Percentiles rank a stretch among this genome's conserved stretches.
phyloP scores from a whole-genome alignment of 2,113 vertebrate species.

The Sphaerodactylus townsendi region DNA sequence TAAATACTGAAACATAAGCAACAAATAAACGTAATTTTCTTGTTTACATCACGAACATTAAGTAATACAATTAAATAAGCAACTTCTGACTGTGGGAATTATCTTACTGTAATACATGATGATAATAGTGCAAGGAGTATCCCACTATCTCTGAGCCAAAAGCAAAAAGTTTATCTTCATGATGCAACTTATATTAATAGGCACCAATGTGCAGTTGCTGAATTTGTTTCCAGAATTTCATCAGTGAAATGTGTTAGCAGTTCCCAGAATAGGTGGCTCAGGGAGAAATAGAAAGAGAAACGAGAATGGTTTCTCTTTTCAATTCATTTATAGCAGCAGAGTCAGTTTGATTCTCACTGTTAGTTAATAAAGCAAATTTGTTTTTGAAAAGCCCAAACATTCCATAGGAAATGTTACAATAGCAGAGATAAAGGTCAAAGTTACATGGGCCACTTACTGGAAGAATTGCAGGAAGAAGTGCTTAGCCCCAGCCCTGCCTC shows the following conservation, averaged over 20 bases:
- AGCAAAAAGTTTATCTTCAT: background rate
- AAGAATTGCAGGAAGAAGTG: background rate
- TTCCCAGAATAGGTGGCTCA: background rate
- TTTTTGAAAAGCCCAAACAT: background rate
- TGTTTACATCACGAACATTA: background rate
- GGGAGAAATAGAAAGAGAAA: background rate
- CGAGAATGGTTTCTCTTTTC: background rate
- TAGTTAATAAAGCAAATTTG: background rate
- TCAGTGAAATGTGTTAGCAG: background rate
- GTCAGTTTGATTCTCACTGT: background rate
- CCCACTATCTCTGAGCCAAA: background rate
- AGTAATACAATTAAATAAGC: background rate
- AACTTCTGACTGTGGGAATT: background rate
- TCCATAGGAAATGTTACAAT: background rate
- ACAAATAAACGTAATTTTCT: background rate
- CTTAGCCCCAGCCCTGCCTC: background rate
- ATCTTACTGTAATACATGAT: background rate
- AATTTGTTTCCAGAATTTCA: background rate
- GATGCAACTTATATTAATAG: background rate
- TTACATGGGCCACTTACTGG: background rate
- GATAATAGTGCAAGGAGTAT: background rate
- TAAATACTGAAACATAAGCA: conserved; percentile 80
- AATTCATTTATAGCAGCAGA: background rate
- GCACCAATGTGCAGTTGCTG: background rate
- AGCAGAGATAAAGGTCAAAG: background rate